Conservation (phyloP, 2,797 vertebrate genomes). For the Acrocephalus scirpaceus region DNA sequence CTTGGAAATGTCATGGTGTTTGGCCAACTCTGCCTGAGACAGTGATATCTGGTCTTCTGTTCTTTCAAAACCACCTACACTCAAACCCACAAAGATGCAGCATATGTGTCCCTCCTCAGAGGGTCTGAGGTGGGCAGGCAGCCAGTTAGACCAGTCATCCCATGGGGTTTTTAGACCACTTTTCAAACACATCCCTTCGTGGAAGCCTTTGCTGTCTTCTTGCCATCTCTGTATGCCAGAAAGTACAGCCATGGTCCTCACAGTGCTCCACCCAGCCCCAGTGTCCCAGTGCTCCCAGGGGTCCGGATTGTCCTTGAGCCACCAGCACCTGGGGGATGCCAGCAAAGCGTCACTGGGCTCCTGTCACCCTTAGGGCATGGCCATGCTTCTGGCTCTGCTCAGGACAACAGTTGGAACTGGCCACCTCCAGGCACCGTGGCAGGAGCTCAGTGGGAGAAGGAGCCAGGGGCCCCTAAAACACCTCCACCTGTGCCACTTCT, state of each 20-base stretch:
- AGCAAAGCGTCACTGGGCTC: not conserved
- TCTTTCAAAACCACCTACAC: not conserved
- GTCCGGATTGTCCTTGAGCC: not conserved
- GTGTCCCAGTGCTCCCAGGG: not conserved
- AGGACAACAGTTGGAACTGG: not conserved
- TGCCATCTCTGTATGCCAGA: not conserved
- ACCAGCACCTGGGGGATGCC: not conserved
- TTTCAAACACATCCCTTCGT: not conserved
- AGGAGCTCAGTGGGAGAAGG: not conserved
- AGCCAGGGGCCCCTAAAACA: not conserved
- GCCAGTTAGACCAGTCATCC: not conserved
- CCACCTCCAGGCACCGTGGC: not conserved
- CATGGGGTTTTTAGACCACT: rapidly evolving
- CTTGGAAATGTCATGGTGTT: not conserved
- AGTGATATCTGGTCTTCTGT: not conserved
- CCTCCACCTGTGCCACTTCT: not conserved
- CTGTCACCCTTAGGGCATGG: not conserved
- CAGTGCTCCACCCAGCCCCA: too few species aligned
- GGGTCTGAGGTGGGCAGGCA: not conserved
- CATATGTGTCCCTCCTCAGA: rapidly evolving
- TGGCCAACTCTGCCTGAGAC: not conserved
- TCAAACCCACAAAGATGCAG: not conserved
- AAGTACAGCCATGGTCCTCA: not conserved
- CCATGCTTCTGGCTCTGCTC: too few species aligned
- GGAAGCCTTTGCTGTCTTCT: not conserved